Evolutionary conservation across 2,888 invertebrate species (phyloP).

Genomic region (Temnothorax rugatulus): DNA sequence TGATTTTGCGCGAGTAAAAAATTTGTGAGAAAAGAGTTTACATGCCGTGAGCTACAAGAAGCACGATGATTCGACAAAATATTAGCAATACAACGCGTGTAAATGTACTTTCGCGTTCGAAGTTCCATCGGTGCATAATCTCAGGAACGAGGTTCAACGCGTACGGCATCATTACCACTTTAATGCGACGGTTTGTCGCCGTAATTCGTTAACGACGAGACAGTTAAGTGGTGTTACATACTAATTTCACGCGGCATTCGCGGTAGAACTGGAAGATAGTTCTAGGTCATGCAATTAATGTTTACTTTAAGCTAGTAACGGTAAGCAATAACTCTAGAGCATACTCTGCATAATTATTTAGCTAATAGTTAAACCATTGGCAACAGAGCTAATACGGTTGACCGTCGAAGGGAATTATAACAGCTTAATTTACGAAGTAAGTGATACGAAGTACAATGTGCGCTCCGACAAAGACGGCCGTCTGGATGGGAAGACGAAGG

Average conservation of each 20-base stretch:
- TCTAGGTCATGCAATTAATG: conserved; percentile 8
- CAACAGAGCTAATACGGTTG: background rate
- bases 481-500: conserved; percentile 32
- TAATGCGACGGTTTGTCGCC: conserved; percentile 40
- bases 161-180: conserved; percentile 28
- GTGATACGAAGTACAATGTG: background rate
- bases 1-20: conserved; percentile 51
- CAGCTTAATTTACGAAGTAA: conserved; percentile 18
- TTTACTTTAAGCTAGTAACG: conserved; percentile 33
- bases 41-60: conserved; percentile 14
- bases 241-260: conserved; percentile 21
- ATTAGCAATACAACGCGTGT: conserved; percentile 31
- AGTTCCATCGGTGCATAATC: conserved; percentile 24
- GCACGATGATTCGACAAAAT: conserved; percentile 39
- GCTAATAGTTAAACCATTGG: background rate
- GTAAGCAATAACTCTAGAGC: conserved; percentile 4
- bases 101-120: background rate
- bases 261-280: conserved; percentile 25
- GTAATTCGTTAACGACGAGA: conserved; percentile 48
- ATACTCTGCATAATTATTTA: background rate
- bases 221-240: conserved; percentile 27
- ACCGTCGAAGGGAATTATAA: background rate
- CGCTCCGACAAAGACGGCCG: conserved; percentile 1
- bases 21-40: conserved; percentile 32
- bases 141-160: conserved; percentile 32